Evolutionary conservation across 2,888 invertebrate genomes (phyloP), one percentile per base, ranked within the genome.

Genomic region (Molorchus minor): DNA sequence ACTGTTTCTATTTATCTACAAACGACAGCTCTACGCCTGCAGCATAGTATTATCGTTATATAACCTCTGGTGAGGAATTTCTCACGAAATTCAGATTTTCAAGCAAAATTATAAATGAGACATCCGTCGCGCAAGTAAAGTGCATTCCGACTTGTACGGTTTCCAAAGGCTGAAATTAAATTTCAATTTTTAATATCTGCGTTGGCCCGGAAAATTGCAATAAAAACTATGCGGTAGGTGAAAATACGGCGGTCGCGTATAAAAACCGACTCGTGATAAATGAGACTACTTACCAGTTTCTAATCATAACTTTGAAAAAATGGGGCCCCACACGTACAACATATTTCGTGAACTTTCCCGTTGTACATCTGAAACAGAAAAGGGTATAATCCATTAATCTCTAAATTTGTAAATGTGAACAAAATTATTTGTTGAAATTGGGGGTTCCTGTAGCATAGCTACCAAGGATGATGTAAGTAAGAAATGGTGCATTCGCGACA

Each of bases 21-120:
- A n/a, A n/a, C n/a, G n/a, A n/a, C n/a, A n/a, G n/a, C n/a, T n/a
- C n/a, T n/a, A n/a, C n/a, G n/a, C n/a, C n/a, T n/a, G n/a, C n/a
- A n/a, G n/a, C n/a, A n/a, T n/a, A n/a, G n/a, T n/a, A n/a, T n/a
- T n/a, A n/a, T n/a, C n/a, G n/a, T n/a, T n/a, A n/a, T n/a, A n/a
- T n/a, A n/a, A n/a, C n/a, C n/a, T n/a, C n/a, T n/a, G n/a, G n/a
- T n/a, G n/a, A 25, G 17, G 43, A 43, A 43, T 43, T 43, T 43
- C 13, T 21, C 43, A 13, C 17, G 46, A 17, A 19, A 12, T 35
- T 3, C 17, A 29, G 19, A 46, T 46, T 46, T 35, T 45, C 10
- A 16, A 15, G 25, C n/a, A 29, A 46, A 46, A 46, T 46, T 46
- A 35, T 46, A 19, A 46, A 46, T 33, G 46, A 46, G 46, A 33